Base-by-base conservation (phyloP, 2,888 invertebrate species). In the Zele albiditarsus region DNA sequence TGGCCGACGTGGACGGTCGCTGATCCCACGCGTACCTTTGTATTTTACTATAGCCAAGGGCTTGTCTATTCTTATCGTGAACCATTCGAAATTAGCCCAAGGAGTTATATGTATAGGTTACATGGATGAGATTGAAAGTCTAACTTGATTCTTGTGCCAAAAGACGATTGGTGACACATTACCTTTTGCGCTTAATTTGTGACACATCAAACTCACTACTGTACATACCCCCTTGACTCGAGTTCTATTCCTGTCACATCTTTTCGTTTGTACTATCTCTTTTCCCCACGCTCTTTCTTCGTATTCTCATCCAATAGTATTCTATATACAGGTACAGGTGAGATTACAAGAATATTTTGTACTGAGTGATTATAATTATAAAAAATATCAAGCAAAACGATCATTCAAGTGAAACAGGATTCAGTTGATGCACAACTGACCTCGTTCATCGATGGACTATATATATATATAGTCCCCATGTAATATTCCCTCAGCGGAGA, bases 11-110 rank as follows among this genome's bases (percentile, higher is more conserved):
- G 38, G 42, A 76, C 76, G 76, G 76, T 76, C 76, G 67, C 33
- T 76, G 76, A 76, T 76, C 76, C 73, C 76, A 65, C 70, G 65
- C 63, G 33, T 65, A 20, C 38, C 31, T 68, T 69, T 28, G 66
- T 46, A 60, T 74, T 62, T 74, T 33, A 33, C 27, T 49, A 53
- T 49, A 38, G 31, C 76, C 33, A 63, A 60, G 23, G 72, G 70
- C 71, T 75, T 68, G 71, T 75, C 71, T 71, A 66, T 68, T 62
- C 71, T 28, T 16, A 63, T 31, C 68, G 53, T 60, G 53, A 62
- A 66, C 46, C 71, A 68, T 67, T 75, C 75, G 62, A 53, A 75
- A 75, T 75, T 75, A 75, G 71, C 63, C 63, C 28, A 28, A 28
- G 73, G 57, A 27, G 25, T 23, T 72, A 72, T 49, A 63, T 31